These are phyloP conservation scores for Watsonalla cultraria DNA, from an alignment of 2,888 invertebrate genomes.

Conservation along the genomic window DNA sequence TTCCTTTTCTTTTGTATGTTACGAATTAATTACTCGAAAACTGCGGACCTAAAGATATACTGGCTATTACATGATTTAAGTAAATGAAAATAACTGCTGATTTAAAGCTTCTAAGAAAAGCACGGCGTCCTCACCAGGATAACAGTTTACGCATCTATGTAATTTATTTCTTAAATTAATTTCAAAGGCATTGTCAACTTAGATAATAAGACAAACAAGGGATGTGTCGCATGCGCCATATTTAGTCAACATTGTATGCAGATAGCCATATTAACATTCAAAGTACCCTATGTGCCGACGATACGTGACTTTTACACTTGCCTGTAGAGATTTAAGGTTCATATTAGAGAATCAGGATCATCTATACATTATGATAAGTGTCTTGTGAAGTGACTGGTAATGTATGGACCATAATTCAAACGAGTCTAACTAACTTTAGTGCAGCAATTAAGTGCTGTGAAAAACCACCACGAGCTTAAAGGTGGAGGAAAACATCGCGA, in stretches of 20 bases:
- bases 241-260: conserved; percentile 24
- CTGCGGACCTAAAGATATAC: too few relatives aligned
- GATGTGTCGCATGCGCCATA: conserved; percentile 7
- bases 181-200: conserved; percentile 6
- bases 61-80: too few relatives aligned
- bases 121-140: too few relatives aligned
- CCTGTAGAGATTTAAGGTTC: background rate
- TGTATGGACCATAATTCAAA: background rate
- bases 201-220: conserved; percentile 16
- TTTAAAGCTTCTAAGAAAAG: too few relatives aligned
- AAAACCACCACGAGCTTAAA: too few relatives aligned
- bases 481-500: too few relatives aligned
- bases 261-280: conserved; percentile 5
- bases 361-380: background rate
- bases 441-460: background rate
- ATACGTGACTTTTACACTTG: background rate
- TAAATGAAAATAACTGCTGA: too few relatives aligned
- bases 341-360: background rate
- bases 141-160: too few relatives aligned
- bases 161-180: conserved; percentile 1
- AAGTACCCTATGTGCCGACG: background rate
- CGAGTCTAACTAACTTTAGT: background rate
- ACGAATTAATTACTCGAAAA: too few relatives aligned
- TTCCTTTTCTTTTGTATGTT: too few relatives aligned
- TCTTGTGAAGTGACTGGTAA: background rate